Evolutionary conservation across 2,888 invertebrate species (phyloP), one percentile per base, ranked within the genome.

Genomic region (Calameuta idolon): DNA sequence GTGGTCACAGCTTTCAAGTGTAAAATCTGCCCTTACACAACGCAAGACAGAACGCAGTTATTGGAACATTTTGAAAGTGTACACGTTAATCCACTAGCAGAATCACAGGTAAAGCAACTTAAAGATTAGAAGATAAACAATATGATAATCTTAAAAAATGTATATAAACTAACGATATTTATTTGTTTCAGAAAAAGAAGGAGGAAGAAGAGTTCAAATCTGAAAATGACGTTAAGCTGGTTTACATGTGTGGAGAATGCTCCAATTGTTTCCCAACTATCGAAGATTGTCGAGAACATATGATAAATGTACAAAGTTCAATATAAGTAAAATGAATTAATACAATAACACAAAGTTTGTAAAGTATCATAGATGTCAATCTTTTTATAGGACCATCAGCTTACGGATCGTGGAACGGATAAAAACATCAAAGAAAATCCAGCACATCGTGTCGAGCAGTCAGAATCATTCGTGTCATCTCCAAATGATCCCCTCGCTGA

Each of bases 1-100:
- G 91, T 93, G 69, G 92, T 94, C 4, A 92, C 93, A 11, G 92
- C 93, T 11, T 93, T 93, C 83, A 93, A 93, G 83, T 94, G 94
- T 87, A 93, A 93, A 87, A 92, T 93, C 81, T 94, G 94, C 86
- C 87, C 91, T 23, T 93, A 92, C 82, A 92, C 92, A 1, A 92
- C 92, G 34, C 89, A 91, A 80, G 91, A 92, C 79, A 91, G 91
- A 80, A 83, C 83, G 55, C 87, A 90, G 33, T 84, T 93, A 30
- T 83, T 92, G 74, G 85, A 88, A 73, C 93, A 93, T 83, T 90
- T 92, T 82, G 86, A 90, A 74, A 87, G 87, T 77, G 79, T 82
- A 76, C 91, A 91, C 79, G 82, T 90, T 1, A 87, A 89, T 83
- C 84, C 86, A 69, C 81, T 83, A 74, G 37, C 79, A 74, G 82